A percentile compares a stretch with the other conserved stretches of the same genome.
These are phyloP conservation scores for Agrochola macilenta DNA, from an alignment of 2,888 invertebrate genomes.

Conservation along the genomic window DNA sequence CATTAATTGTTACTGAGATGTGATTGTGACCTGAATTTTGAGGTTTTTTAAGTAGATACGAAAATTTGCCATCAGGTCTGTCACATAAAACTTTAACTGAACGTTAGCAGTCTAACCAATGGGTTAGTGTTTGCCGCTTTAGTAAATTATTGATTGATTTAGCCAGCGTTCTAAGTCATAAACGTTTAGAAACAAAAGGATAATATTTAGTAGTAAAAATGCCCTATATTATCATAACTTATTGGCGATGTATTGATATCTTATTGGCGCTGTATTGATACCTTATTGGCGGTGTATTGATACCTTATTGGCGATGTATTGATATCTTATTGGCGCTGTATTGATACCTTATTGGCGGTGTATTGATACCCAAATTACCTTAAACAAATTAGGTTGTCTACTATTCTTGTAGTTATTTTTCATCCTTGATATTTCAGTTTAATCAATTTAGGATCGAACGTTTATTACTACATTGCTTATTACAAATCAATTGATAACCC, in stretches of 20 bases:
- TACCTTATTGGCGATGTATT: too few relatives aligned
- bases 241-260: neutral
- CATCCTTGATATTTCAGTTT: neutral
- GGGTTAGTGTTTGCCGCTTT: too few relatives aligned
- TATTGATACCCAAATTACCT: neutral
- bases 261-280: too few relatives aligned
- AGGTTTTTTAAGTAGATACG: neutral
- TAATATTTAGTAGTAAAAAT: neutral
- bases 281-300: neutral
- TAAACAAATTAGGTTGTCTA: neutral
- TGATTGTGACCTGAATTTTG: neutral
- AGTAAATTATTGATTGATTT: too few relatives aligned
- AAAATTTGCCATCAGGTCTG: neutral
- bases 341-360: neutral
- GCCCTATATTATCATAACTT: neutral
- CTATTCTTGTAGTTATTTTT: neutral
- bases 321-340: too few relatives aligned
- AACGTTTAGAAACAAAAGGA: neutral
- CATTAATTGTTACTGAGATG: neutral
- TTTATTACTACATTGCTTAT: neutral
- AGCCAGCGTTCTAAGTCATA: neutral
- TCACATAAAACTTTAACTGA: neutral
- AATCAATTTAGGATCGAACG: neutral
- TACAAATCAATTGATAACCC: conserved; percentile 12
- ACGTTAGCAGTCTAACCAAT: neutral